Conservation (phyloP, 2,113 vertebrate species). For the pig (Sus scrofa) region T2T-Sscrofa CM000824.6:172764001-172764500, state of each 20-base stretch:
- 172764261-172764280: conserved; percentile 32
- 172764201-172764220: conserved; percentile 81
- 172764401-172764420: conserved; percentile 12
- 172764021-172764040: conserved; percentile 70
- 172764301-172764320: conserved; percentile 68
- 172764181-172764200: conserved; percentile 66
- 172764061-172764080: conserved; percentile 84
- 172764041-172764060: conserved; percentile 80
- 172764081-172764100: not conserved
- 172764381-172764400: conserved; percentile 9
- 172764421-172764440: not conserved
- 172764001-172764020: conserved; percentile 77
- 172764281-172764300: conserved; percentile 77
- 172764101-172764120: conserved; percentile 82
- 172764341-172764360: conserved; percentile 61
- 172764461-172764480: not conserved
- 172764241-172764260: conserved; percentile 86
- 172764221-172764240: not conserved
- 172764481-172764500: not conserved
- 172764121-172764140: not conserved
- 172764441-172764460: not conserved
- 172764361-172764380: conserved; percentile 53
- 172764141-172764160: not conserved
- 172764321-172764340: conserved; percentile 47
- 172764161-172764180: fast-evolving